Base-by-base conservation (phyloP, 2,888 invertebrate species). In the Cheilosia scutellata region DNA sequence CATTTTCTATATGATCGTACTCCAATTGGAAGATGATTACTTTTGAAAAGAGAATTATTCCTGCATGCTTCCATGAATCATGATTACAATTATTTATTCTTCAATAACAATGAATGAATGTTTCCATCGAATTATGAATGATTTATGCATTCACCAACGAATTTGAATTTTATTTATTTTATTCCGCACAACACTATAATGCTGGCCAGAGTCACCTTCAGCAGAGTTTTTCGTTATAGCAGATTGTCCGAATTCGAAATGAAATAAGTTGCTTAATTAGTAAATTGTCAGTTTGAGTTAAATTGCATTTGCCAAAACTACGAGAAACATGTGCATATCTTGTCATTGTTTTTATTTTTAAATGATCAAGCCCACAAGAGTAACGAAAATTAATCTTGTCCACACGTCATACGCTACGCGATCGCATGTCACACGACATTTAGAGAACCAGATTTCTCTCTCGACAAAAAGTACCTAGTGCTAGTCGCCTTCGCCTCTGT, bases 371-470 rank as follows among this genome's bases (percentile, higher is more conserved):
- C 20, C 63, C 25, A 29, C 53, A 37, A 49, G 7, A 33, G 16
- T 70, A 55, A 57, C 44, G 44, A 42, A 70, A 57, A 55, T 57
- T 57, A 44, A 57, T 70, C 42, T 70, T 33, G 57, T 29, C 13
- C 42, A 47, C 55, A 49, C 25, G 55, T 70, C 5, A 55, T 53
- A 42, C 16, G 49, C 20, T 53, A 42, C 16, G 49, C 20, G n/a
- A 44, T 63, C 49, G 25, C 40, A 49, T 58, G 65, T 51, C 55
- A 27, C 27, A 53, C 37, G 27, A 51, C 29, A 62, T 42, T 74
- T 60, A 20, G 37, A 37, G 58, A 66, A 62, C 37, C 5, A 74
- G 74, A 66, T 68, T 74, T 80, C 66, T 62, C 74, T 44, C 20
- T 20, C 11, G 40, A 37, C 25, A 47, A 40, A 77, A 20, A 20